Base-by-base conservation (phyloP, 2,888 invertebrate species). In the Portevinia maculata region DNA sequence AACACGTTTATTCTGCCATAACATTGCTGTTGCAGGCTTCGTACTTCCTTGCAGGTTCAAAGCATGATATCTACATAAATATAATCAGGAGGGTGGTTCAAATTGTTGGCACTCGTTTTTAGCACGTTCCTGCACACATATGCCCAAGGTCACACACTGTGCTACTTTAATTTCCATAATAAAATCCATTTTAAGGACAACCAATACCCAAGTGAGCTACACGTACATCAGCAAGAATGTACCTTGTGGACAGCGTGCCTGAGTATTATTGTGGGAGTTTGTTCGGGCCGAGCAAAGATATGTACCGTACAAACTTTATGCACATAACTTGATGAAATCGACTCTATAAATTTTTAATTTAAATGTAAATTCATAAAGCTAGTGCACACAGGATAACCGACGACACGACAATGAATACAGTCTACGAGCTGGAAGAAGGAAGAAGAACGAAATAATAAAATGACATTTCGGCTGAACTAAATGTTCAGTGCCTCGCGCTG, bases 311-410 rank as follows among this genome's bases (percentile, higher is more conserved):
- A 9, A 2, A 7, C 32, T 8, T 57, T n/a, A 15, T 30, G 37
- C 24, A 30, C 37, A 44, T 11, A n/a, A 28, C 17, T 48, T 46
- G 44, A 11, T 24, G 24, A 34, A 41, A 50, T 37, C 55, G 39
- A n/a, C 59, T 48, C 57, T 19, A 52, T 70, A 69, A 75, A 75
- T 64, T 75, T 70, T 81, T 53, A 57, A 75, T 75, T 75, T 81
- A 75, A 59, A 81, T 81, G 79, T 69, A 74, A 70, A 75, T 57
- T 34, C 62, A 53, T 44, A 53, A 65, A 57, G 32, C 7, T 48
- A 39, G 39, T 70, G 70, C 64, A 34, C 15, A 48, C 30, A 39
- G 24, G 32, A 37, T 44, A 44, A 15, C n/a, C 32, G 24, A 39
- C 28, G 53, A 17, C 46, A 24, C n/a, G 17, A 41, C 65, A 32